Conservation (phyloP, 92 coral and sea anemone genomes). For the Zoanthus sociatus region DNA sequence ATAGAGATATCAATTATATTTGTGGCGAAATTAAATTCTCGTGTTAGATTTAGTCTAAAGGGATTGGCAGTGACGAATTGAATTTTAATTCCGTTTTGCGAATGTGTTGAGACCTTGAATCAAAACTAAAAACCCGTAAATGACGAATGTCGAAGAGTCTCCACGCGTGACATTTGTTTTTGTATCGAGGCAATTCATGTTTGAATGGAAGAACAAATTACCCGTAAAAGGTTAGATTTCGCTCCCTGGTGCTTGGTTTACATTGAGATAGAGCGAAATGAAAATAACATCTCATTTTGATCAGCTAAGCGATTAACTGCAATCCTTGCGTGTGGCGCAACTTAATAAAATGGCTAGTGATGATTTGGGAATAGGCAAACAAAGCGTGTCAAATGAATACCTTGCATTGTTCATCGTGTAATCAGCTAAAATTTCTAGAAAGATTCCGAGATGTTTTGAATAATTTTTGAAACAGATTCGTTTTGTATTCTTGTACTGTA, state of each 20-base stretch:
- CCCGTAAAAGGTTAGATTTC: slow-evolving; percentile 41
- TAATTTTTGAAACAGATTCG: slow-evolving; percentile 24
- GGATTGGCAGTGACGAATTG: slow-evolving; percentile 23
- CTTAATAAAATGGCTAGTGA: slow-evolving; percentile 61
- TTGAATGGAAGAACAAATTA: slow-evolving; percentile 52
- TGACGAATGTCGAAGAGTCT: slow-evolving; percentile 30
- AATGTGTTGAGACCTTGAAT: neutral
- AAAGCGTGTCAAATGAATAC: slow-evolving; percentile 57
- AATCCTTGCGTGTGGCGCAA: slow-evolving; percentile 47
- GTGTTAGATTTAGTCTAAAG: slow-evolving; percentile 26
- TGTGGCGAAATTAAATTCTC: slow-evolving; percentile 76
- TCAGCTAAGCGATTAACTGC: slow-evolving; percentile 37
- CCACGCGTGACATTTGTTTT: slow-evolving; percentile 54
- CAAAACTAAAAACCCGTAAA: neutral
- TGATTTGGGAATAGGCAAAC: slow-evolving; percentile 59
- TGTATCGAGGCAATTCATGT: slow-evolving; percentile 38
- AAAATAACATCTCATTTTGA: slow-evolving; percentile 50
- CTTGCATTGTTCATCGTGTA: slow-evolving; percentile 39
- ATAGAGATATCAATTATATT: slow-evolving; percentile 75
- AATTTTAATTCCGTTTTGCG: slow-evolving; percentile 7
- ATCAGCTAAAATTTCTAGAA: slow-evolving; percentile 33
- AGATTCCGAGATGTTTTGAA: slow-evolving; percentile 31
- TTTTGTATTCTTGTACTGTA: neutral
- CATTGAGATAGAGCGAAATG: slow-evolving; percentile 31
- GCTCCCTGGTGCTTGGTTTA: slow-evolving; percentile 59